phyloP scores from a whole-genome alignment of 2,113 vertebrate genomes.

The Cottus gobio region DNA sequence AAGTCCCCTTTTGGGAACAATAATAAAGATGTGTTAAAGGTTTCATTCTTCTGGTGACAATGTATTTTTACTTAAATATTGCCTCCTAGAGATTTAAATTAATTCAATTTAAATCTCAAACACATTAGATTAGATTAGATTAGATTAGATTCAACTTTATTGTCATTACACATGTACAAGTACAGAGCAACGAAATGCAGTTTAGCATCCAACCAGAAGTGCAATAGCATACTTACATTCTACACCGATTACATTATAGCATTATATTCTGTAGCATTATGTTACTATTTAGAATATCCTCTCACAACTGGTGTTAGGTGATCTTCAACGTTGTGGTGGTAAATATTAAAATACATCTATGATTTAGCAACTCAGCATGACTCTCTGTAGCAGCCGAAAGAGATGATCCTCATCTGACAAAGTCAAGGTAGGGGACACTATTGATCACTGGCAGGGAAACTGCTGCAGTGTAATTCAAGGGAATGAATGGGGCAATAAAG shows the following conservation, averaged over 20 bases:
- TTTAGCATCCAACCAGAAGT: no score
- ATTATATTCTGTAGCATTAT: neutral
- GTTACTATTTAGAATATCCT: neutral
- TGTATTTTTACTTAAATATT: neutral
- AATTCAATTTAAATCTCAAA: neutral
- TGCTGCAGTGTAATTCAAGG: constrained; percentile 24
- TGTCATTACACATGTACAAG: no score
- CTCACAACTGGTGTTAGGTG: neutral
- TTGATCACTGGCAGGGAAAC: constrained; percentile 50
- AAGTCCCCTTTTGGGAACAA: neutral
- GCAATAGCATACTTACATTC: neutral
- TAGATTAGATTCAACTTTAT: no score
- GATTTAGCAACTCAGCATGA: constrained; percentile 17
- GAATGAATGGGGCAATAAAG: constrained; percentile 47
- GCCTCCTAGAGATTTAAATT: neutral
- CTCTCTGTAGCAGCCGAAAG: constrained; percentile 10
- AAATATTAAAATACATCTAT: constrained; percentile 32
- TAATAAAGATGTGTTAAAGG: neutral
- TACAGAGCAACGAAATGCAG: no score
- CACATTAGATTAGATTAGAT: no score
- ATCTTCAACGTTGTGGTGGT: neutral
- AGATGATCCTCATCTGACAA: constrained; percentile 26
- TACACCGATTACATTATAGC: neutral
- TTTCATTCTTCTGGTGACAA: neutral
- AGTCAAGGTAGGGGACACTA: constrained; percentile 39